phyloP scores from a whole-genome alignment of 2,113 vertebrate species.

The Macheiramphus alcinus region DNA sequence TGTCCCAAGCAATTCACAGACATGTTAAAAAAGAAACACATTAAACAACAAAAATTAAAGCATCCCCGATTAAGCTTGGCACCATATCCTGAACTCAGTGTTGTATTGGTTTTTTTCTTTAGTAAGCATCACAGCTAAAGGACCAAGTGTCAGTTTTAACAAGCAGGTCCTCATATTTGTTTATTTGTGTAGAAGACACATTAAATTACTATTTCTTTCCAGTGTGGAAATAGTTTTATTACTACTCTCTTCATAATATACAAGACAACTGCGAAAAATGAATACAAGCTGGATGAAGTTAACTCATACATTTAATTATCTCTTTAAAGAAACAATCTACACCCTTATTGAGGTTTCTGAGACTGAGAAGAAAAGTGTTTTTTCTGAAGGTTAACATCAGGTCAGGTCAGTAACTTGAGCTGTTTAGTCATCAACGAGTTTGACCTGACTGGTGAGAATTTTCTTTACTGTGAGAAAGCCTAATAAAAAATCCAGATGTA shows the following conservation, averaged over 20 bases:
- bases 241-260: conserved; percentile 55
- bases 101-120: background rate
- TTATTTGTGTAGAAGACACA: background rate
- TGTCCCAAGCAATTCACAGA: background rate
- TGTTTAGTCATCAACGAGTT: conserved; percentile 62
- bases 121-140: conserved; percentile 18
- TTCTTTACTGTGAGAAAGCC: conserved; percentile 61
- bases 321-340: conserved; percentile 22
- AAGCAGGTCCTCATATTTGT: conserved; percentile 1
- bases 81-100: background rate
- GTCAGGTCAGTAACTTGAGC: conserved; percentile 70
- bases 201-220: conserved; percentile 2
- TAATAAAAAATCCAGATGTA: conserved; percentile 72
- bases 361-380: conserved; percentile 37
- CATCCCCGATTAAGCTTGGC: background rate
- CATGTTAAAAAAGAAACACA: background rate
- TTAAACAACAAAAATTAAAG: background rate
- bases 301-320: conserved; percentile 57
- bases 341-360: conserved; percentile 43
- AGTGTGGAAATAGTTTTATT: conserved; percentile 54
- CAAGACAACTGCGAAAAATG: background rate
- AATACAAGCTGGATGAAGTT: conserved; percentile 42
- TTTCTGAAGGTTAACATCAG: conserved; percentile 59
- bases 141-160: conserved; percentile 5
- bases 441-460: conserved; percentile 64